Evolutionary conservation across 2,888 invertebrate genomes (phyloP).

Genomic region (Hydrotaea diabolus): DNA sequence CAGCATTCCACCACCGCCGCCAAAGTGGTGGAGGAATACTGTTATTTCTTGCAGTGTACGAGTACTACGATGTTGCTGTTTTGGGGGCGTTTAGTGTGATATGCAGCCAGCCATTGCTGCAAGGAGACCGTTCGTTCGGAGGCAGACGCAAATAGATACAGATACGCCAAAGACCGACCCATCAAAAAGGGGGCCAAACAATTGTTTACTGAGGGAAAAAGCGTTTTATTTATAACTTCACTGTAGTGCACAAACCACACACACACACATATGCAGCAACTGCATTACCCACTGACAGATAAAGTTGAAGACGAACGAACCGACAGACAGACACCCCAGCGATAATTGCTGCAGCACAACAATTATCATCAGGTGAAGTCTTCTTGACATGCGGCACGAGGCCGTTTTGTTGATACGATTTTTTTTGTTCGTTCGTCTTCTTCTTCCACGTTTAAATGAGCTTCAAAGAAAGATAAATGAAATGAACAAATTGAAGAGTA

Average conservation of each 20-base stretch:
- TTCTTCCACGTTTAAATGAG: not conserved
- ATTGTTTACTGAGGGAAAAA: conserved; percentile 41
- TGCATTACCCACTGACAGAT: conserved; percentile 20
- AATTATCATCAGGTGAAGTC: conserved; percentile 42
- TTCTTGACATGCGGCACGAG: conserved; percentile 45
- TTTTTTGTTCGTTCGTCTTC: not conserved
- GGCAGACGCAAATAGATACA: conserved; percentile 28
- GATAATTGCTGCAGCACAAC: conserved; percentile 50
- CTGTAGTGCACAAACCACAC: conserved; percentile 26
- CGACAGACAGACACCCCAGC: conserved; percentile 26
- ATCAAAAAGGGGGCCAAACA: conserved; percentile 30
- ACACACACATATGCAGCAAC: conserved; percentile 33
- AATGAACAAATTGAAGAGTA: conserved; percentile 34
- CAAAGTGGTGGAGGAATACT: conserved; percentile 16
- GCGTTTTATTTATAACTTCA: conserved; percentile 41
- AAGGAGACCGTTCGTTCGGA: conserved; percentile 17
- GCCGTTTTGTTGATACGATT: conserved; percentile 23
- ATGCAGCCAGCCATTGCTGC: conserved; percentile 18
- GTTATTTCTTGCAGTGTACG: conserved; percentile 33
- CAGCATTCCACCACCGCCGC: not conserved
- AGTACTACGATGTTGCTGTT: conserved; percentile 6
- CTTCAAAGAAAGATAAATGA: conserved; percentile 31
- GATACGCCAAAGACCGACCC: conserved; percentile 12
- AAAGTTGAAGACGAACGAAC: not conserved
- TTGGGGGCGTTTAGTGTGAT: conserved; percentile 60